These are phyloP conservation scores for Lasioglossum marginatum DNA, from an alignment of 2,888 invertebrate genomes.

Conservation along the genomic window DNA sequence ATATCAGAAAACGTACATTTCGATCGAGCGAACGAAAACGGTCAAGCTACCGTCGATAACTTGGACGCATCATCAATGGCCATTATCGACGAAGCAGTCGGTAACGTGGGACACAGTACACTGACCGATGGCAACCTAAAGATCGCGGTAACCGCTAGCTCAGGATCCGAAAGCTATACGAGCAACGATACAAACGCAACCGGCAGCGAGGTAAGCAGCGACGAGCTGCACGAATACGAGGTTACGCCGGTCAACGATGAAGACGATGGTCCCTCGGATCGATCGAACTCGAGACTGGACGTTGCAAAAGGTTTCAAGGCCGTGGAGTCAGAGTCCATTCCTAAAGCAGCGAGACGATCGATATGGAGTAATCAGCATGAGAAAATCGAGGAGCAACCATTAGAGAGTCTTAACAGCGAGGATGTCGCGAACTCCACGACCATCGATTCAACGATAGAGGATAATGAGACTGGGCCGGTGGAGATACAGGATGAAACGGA, in stretches of 20 bases:
- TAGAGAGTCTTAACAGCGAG: constrained; percentile 15
- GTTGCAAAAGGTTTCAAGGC: constrained; percentile 25
- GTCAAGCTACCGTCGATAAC: constrained; percentile 54
- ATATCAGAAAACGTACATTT: not conserved
- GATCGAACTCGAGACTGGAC: not conserved
- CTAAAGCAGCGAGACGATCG: constrained; percentile 6
- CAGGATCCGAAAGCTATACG: constrained; percentile 70
- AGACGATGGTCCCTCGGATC: constrained; percentile 18
- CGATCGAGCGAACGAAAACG: constrained; percentile 4
- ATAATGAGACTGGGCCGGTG: constrained; percentile 41
- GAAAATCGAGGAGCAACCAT: constrained; percentile 34
- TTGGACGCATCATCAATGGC: constrained; percentile 51
- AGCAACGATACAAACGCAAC: constrained; percentile 77
- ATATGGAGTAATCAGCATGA: constrained; percentile 41
- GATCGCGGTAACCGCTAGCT: constrained; percentile 45
- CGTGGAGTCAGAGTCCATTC: constrained; percentile 2
- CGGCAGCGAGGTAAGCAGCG: constrained; percentile 79
- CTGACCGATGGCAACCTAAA: constrained; percentile 34
- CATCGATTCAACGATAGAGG: constrained; percentile 19
- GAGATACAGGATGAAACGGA: constrained; percentile 38
- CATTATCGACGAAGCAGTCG: constrained; percentile 28
- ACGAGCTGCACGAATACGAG: constrained; percentile 80
- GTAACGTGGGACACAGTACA: constrained; percentile 36
- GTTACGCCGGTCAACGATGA: constrained; percentile 61
- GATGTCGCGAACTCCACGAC: constrained; percentile 18